Evolutionary conservation across 2,113 vertebrate genomes (phyloP), one percentile per base, ranked within the genome.

Genomic region (Pelmatolapia mariae): DNA sequence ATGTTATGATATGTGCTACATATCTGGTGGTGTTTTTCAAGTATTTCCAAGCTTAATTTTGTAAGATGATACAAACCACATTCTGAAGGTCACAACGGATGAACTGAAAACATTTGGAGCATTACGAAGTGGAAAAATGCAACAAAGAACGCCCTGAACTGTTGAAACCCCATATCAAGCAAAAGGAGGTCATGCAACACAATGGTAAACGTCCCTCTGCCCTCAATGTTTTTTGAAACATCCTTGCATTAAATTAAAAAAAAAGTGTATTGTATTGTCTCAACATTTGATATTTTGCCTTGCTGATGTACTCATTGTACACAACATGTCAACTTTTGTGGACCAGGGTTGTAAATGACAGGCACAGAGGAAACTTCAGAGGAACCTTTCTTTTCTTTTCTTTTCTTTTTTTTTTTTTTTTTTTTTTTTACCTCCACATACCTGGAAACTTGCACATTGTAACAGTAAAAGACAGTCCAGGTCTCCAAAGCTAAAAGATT

Each of bases 141-240:
- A 76, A 31, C 71, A 76, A 29, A 29, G 40, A 26, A 29, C 4
- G 6, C 4, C 71, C 15, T 47, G 43, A 76, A 76, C 43, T 50
- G 24, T 76, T 76, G 71, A 76, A 76, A 47, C 13, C 71, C 2
- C 24, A 76, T 73, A 73, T 76, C 68, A 76, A 76, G 24, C 22
- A 50, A 50, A 47, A 76, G 9, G 43, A 76, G 68, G 24, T 76
- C 22, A 76, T 31, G 24, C 24, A 47, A 76, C 43, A 50, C 43
- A 4, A 29, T 50, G 15, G 40, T 18, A 3, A 76, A 76, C 15
- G 3, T 76, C 15, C 40, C 68, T 47, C 15, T 47, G 40, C 68
- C 40, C 68, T 26, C 68, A 29, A 73, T 1, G 4, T 3, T 43
- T 19, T 45, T 73, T 26, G 5, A 45, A 45, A 73, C 40, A 45